Evolutionary conservation across 2,888 invertebrate species (phyloP), one percentile per base, ranked within the genome.

Genomic region (Blomia tropicalis): DNA sequence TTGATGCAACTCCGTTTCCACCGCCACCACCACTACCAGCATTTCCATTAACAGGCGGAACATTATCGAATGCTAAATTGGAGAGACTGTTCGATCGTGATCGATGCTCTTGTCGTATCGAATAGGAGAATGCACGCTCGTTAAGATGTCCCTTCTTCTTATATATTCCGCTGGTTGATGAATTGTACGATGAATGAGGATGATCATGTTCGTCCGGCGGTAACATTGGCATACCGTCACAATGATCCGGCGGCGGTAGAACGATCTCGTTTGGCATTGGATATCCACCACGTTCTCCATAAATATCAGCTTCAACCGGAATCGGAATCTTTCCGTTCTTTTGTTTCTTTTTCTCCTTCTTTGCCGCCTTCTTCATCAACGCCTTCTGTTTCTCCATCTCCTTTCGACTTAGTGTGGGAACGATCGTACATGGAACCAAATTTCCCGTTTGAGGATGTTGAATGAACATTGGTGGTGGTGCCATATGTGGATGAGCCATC

Each of bases 71-170:
- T 73, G 89, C 88, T 66, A 91, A 77, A 72, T 89, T 90, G 65
- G 90, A 88, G 73, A 91, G 77, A 64, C 90, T 90, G 74, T 91
- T 90, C 70, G 89, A 90, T 66, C 91, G 80, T 73, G 89, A 89
- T 67, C 91, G 81, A 73, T 91, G 90, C 73, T 91, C 91, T 73
- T 91, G 90, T 63, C 91, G 78, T 71, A 91, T 91, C 69, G 90
- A 90, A 76, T 91, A 90, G 63, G 88, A 88, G 73, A 91, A 91
- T 27, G 91, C 91, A 59, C 90, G 79, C 74, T 91, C 91, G 75
- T 91, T 91, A 67, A 91, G 75, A 71, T 91, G 90, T 0, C 90
- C 90, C 71, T 90, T 89, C 72, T 88, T 84, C 70, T 87, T 79
- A 72, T 90, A 90, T 66, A 90, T 89, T n/a, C 85, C 85, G 1